phyloP scores from a whole-genome alignment of 1,140 invertebrate genomes.

The Neomicropteryx cornuta region DNA sequence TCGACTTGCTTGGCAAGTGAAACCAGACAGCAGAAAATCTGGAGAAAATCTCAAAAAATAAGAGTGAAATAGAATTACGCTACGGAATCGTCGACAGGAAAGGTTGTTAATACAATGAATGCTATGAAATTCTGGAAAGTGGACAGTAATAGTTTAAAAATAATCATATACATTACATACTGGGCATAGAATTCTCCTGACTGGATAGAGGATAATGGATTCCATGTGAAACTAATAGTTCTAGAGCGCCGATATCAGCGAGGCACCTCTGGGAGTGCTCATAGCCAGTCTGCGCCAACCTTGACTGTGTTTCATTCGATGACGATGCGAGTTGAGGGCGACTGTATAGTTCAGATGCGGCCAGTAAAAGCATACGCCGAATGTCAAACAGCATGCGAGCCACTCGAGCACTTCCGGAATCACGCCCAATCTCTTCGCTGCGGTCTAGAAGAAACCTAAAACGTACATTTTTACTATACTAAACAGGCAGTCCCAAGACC shows the following conservation, averaged over 20 bases:
- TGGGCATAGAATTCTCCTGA: constrained; percentile 23
- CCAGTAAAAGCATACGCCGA: constrained; percentile 30
- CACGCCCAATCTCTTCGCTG: constrained; percentile 40
- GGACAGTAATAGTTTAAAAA: no score
- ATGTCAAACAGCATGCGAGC: constrained; percentile 41
- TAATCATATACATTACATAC: constrained; percentile 16
- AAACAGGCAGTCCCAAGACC: no score
- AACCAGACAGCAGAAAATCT: no score
- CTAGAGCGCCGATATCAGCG: constrained; percentile 41
- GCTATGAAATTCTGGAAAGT: not conserved
- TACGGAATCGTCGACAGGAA: no score
- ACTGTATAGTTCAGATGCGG: constrained; percentile 29
- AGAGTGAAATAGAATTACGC: no score
- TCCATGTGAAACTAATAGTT: constrained; percentile 36
- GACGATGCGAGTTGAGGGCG: constrained; percentile 13
- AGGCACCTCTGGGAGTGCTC: constrained; percentile 39
- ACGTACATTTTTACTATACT: constrained; percentile 1
- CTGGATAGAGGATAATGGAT: constrained; percentile 27
- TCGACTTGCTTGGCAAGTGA: no score
- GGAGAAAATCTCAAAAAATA: no score
- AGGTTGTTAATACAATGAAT: constrained; percentile 22
- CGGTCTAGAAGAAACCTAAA: constrained; percentile 42
- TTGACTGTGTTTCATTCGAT: constrained; percentile 4
- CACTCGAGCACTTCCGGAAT: constrained; percentile 27
- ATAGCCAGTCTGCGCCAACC: constrained; percentile 36